Evolutionary conservation across 2,888 invertebrate genomes (phyloP), one percentile per base, ranked within the genome.

Genomic region (Pseudococcus jackbeardsleyi): DNA sequence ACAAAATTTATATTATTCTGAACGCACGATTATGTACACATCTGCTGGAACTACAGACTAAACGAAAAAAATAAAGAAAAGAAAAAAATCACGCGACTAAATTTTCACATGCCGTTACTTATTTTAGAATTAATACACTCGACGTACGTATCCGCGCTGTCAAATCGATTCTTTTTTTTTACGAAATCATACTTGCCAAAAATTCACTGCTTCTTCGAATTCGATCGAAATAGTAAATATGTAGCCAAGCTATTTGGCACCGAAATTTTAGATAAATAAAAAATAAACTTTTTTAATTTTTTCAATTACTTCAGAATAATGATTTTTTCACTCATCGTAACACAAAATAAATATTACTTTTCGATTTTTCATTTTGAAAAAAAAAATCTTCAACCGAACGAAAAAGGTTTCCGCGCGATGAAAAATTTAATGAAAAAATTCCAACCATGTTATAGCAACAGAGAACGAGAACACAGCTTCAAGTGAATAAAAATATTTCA

Each of bases 391-490:
- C 33, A 33, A 72, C 68, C 33, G 33, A 33, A 33, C 33, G 72
- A 72, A 72, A 72, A 72, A 72, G 17, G 72, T 72, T 72, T 72
- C 33, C 72, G 7, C 33, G 12, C 72, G 33, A 33, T 72, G 72
- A 33, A 72, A 72, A 72, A 72, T 72, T 72, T 72, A 72, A 72
- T 72, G 72, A 72, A 72, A 72, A 72, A 72, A 72, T 33, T 33
- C 72, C 72, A 72, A 17, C 72, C 19, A 39, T 72, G 72, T 68
- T 72, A 72, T 9, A 26, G 42, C 26, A 11, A 72, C n/a, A 59
- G 6, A 64, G 26, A 68, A 68, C 68, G 68, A 33, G 26, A 68
- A 68, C n/a, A 19, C 33, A 26, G 72, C 33, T 15, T 72, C 33
- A 33, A 72, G 72, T 72, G 72, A 33, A 72, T 72, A 72, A 72